Base-by-base conservation (phyloP, 2,797 vertebrate species). In the Hypotaenidia philippensis region DNA sequence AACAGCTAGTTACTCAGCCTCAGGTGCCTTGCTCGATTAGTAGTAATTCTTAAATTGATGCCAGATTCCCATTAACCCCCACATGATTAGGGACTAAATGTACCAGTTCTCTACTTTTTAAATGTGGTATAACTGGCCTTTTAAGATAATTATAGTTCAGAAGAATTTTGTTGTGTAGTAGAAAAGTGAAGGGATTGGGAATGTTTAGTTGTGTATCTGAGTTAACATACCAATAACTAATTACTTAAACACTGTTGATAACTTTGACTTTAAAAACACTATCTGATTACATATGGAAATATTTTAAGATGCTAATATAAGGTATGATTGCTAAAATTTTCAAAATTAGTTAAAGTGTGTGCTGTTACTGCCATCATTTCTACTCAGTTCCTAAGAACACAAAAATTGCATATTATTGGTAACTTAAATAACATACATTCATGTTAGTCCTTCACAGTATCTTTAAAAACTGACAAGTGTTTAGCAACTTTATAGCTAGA, bases 31-130 rank as follows among this genome's bases (percentile, higher is more conserved):
- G 44, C 83, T 95, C 91, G 96, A 95, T 95, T 96, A 96, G 21
- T 91, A 94, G 94, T 96, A 95, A 95, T 96, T 90, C 72, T 83
- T 86, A 90, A 90, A 93, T 86, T 94, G 76, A 91, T 91, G 76
- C 71, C 83, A 91, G 83, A 88, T 90, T 96, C 88, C 88, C 80
- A 95, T 95, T 94, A 94, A 83, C 44, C 21, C 45, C 45, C 61
- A 80, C 61, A 83, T 85, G 65, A 83, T 89, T 83, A 65, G 45
- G 32, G 18, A 66, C 32, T 87, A 59, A 80, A 80, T 77, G 69
- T 80, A 44, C 18, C 15, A 41, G 17, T 83, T 90, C 8, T 89
- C 7, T 59, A 55, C 17, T 45, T 64, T 65, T 57, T 7, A 71
- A 49, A 38, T 29, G 12, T 53, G 5, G 2, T 69, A 16, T 44